Conservation (phyloP, 2,888 invertebrate genomes). For the Hyppa rectilinea region DNA sequence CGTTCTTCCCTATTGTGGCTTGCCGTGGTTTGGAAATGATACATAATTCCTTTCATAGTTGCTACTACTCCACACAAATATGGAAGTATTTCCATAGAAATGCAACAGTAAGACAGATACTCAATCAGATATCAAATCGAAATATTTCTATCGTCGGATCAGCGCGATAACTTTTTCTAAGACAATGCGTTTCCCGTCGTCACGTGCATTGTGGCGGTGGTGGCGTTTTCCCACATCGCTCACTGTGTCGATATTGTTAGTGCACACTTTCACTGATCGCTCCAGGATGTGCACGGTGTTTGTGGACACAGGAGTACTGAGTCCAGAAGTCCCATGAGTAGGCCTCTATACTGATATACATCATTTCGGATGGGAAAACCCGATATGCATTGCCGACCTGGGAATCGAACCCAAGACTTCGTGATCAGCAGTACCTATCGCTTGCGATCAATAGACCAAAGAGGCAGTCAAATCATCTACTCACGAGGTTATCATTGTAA, state of each 20-base stretch:
- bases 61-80: not conserved
- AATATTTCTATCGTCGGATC: constrained; percentile 31
- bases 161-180: constrained; percentile 55
- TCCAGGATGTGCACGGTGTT: constrained; percentile 48
- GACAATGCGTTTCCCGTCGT: constrained; percentile 62
- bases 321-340: too few relatives aligned
- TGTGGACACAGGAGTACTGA: not conserved
- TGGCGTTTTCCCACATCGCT: constrained; percentile 52
- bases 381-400: not conserved
- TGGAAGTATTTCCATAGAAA: constrained; percentile 27
- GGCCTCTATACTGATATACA: too few relatives aligned
- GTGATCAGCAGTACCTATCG: not conserved
- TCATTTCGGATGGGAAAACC: not conserved
- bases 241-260: constrained; percentile 61
- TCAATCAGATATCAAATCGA: constrained; percentile 49
- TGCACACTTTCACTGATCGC: constrained; percentile 76
- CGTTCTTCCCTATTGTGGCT: not conserved
- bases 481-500: not conserved
- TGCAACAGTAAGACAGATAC: constrained; percentile 22
- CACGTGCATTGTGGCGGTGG: constrained; percentile 40
- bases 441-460: not conserved
- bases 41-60: not conserved
- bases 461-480: not conserved
- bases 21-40: not conserved
- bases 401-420: not conserved